A percentile compares a stretch with the other conserved stretches of the same genome.
These are phyloP conservation scores for Bryconaethiops microstoma DNA, from an alignment of 2,797 vertebrate genomes.

Conservation along the genomic window DNA sequence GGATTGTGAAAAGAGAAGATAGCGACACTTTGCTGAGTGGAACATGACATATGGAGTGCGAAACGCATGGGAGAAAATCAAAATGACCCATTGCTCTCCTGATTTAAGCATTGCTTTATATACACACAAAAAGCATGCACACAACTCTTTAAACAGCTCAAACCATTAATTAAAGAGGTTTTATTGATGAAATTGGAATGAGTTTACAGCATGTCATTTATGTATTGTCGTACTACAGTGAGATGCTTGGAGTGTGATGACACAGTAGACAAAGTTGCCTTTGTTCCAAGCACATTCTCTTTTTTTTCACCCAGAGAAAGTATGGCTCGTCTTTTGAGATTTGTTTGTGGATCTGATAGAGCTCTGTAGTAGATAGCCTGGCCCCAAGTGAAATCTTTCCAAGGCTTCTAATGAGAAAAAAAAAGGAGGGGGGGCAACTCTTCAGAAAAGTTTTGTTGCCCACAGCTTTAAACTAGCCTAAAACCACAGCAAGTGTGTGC, in stretches of 20 bases:
- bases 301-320: conserved; percentile 10
- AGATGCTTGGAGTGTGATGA: conserved; percentile 35
- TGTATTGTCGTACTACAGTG: conserved; percentile 14
- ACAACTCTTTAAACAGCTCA: background rate
- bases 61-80: conserved; percentile 9
- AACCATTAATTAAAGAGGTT: conserved; percentile 12
- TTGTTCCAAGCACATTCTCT: conserved; percentile 18
- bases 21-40: conserved; percentile 9
- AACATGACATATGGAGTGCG: conserved; percentile 22
- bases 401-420: conserved; percentile 21
- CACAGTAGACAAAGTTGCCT: background rate
- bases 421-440: background rate
- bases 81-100: conserved; percentile 12
- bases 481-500: conserved; percentile 36
- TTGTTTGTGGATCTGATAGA: conserved; percentile 37
- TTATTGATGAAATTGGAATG: background rate
- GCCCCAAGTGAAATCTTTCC: conserved; percentile 28
- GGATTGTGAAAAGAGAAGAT: conserved; percentile 6
- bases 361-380: conserved; percentile 9
- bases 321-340: conserved; percentile 30
- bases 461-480: conserved; percentile 42
- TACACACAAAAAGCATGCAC: background rate
- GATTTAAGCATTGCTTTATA: background rate
- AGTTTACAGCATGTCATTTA: background rate
- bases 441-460: conserved; percentile 36